Evolutionary conservation across 2,888 invertebrate species (phyloP).

Genomic region (Erannis defoliaria): DNA sequence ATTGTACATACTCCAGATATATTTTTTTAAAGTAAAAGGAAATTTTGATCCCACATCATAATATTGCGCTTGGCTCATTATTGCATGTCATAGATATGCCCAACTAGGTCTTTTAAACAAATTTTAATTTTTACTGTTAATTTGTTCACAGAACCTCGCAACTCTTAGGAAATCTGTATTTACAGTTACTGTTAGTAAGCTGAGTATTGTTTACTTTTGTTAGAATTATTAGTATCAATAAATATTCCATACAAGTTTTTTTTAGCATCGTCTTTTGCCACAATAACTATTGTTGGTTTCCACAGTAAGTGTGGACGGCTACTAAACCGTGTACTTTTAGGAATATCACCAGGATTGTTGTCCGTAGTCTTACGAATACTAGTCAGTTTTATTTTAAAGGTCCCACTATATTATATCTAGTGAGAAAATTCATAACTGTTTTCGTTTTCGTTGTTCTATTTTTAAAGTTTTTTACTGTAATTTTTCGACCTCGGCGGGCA

Average conservation of each 20-base stretch:
- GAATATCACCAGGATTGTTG: too few species aligned
- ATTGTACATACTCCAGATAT: conserved; percentile 1
- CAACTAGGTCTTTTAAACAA: background rate
- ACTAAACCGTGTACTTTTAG: too few species aligned
- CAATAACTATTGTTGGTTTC: background rate
- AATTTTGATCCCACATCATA: conserved; percentile 30
- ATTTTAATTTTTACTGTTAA: background rate
- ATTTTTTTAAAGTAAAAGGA: conserved; percentile 2
- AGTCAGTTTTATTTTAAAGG: too few species aligned
- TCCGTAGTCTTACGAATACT: too few species aligned
- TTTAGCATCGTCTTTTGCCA: background rate
- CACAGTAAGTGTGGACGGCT: too few species aligned
- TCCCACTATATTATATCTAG: too few species aligned
- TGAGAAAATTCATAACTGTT: too few species aligned
- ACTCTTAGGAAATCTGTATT: conserved; percentile 16
- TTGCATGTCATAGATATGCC: conserved; percentile 5
- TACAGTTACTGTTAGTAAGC: conserved; percentile 51
- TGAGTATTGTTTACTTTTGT: conserved; percentile 54
- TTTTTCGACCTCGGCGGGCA: too few species aligned
- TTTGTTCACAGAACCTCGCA: conserved; percentile 2
- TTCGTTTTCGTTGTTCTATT: too few species aligned
- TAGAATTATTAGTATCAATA: conserved; percentile 37
- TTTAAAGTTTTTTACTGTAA: too few species aligned
- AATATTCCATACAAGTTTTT: conserved; percentile 15
- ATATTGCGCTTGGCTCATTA: conserved; percentile 5